A percentile compares a stretch with the other conserved stretches of the same genome.
Conservation (phyloP, 2,113 vertebrate species). For the Spea multiplicata region DNA sequence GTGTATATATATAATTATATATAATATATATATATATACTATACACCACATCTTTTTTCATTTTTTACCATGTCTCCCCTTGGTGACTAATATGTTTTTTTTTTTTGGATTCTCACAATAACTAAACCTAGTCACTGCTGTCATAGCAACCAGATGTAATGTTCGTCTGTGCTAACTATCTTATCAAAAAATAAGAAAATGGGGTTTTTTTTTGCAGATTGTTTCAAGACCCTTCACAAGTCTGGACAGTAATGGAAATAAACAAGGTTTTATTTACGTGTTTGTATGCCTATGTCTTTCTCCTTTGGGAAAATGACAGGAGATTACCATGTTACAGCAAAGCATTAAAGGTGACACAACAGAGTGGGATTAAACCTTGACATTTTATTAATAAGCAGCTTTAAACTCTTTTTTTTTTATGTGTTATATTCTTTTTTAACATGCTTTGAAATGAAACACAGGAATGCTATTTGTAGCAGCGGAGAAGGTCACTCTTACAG, state of each 20-base stretch:
- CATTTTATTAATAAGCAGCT: conserved; percentile 48
- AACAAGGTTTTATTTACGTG: conserved; percentile 34
- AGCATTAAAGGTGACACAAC: conserved; percentile 46
- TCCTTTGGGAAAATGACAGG: conserved; percentile 28
- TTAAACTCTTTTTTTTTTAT: conserved; percentile 37
- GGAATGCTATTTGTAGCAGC: conserved; percentile 33
- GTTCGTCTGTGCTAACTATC: conserved; percentile 74
- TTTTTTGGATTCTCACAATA: conserved; percentile 80
- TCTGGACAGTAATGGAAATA: conserved; percentile 36
- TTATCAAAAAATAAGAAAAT: conserved; percentile 81
- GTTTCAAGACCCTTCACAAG: conserved; percentile 1
- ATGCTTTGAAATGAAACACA: conserved; percentile 40
- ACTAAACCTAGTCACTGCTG: conserved; percentile 79
- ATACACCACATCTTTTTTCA: conserved; percentile 52
- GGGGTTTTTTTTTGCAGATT: conserved; percentile 32
- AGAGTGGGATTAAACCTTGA: conserved; percentile 39
- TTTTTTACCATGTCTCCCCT: conserved; percentile 68
- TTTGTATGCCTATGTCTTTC: conserved; percentile 1
- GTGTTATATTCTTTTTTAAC: conserved; percentile 35
- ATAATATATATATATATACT: too few species aligned
- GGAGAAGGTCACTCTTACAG: conserved; percentile 43
- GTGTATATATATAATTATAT: too few species aligned
- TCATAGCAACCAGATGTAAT: conserved; percentile 79
- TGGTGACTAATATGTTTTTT: conserved; percentile 77
- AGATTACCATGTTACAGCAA: conserved; percentile 43